A percentile compares a stretch with the other conserved stretches of the same genome.
Conservation (phyloP, 1,140 invertebrate species). For the Sinonovacula constricta region DNA sequence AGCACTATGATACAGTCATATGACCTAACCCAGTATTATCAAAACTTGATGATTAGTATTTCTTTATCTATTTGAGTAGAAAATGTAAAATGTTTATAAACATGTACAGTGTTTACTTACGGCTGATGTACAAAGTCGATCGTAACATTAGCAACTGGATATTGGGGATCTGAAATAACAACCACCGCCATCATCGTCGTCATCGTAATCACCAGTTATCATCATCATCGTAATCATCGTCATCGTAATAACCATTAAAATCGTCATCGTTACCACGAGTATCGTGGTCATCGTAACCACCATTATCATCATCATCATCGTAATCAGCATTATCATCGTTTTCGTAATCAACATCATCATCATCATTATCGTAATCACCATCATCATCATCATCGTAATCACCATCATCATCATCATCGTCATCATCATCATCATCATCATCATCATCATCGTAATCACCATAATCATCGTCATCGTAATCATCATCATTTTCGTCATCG, state of each 20-base stretch:
- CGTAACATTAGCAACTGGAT: neutral
- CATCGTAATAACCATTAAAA: constrained; percentile 1
- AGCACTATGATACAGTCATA: no score
- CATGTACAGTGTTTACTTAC: neutral
- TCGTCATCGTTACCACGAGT: neutral
- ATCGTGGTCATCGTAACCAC: constrained; percentile 2
- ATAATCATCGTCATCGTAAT: constrained; percentile 22
- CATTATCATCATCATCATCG: constrained; percentile 27
- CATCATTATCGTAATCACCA: constrained; percentile 7
- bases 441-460: constrained; percentile 6
- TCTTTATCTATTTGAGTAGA: no score
- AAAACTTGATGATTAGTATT: no score
- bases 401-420: constrained; percentile 13
- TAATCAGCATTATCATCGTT: constrained; percentile 6
- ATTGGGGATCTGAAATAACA: neutral
- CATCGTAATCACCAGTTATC: constrained; percentile 21
- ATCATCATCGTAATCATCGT: constrained; percentile 12
- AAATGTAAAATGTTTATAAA: neutral
- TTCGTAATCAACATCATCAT: constrained; percentile 13
- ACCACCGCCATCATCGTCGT: neutral
- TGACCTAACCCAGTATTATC: no score
- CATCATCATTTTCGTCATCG: neutral
- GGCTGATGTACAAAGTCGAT: neutral
- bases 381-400: constrained; percentile 2
- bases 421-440: constrained; percentile 31